A percentile compares a stretch with the other conserved stretches of the same genome.
phyloP scores from a whole-genome alignment of 2,797 vertebrate species.

The Denticeps clupeoides region DNA sequence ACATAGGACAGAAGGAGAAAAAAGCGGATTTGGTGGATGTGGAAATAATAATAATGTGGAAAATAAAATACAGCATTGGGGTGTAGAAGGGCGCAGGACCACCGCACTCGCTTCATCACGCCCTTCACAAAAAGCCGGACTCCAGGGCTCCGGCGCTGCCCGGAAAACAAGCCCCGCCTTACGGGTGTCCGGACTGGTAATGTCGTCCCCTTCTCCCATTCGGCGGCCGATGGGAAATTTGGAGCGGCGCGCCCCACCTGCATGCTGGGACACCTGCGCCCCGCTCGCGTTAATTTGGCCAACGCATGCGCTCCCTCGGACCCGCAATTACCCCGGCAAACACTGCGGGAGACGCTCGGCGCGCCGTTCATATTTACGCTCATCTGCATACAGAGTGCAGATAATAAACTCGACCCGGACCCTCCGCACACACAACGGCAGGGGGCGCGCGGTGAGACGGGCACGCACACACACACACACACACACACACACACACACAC shows the following conservation, averaged over 20 bases:
- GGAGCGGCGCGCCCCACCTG: slow-evolving; percentile 61
- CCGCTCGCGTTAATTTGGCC: slow-evolving; percentile 56
- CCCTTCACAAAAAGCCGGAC: slow-evolving; percentile 9
- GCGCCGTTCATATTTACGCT: slow-evolving; percentile 41
- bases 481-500: slow-evolving; percentile 1
- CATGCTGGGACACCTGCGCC: slow-evolving; percentile 46
- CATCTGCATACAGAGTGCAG: slow-evolving; percentile 57
- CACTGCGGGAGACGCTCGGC: slow-evolving; percentile 20
- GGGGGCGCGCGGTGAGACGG: slow-evolving; percentile 9
- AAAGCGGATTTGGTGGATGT: no score
- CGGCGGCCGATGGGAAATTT: slow-evolving; percentile 58
- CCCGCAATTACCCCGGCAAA: slow-evolving; percentile 45
- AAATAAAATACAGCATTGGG: no score
- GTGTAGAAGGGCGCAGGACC: not conserved
- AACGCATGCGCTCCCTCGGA: slow-evolving; percentile 53
- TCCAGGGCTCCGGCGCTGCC: slow-evolving; percentile 41
- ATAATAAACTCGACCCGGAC: slow-evolving; percentile 32
- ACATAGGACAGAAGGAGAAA: no score
- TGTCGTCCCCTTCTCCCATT: slow-evolving; percentile 56
- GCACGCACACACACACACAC: not conserved
- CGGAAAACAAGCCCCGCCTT: slow-evolving; percentile 55
- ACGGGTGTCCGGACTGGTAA: slow-evolving; percentile 58
- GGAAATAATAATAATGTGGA: no score
- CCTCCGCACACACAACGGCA: slow-evolving; percentile 26
- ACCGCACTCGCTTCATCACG: slow-evolving; percentile 17